Evolutionary conservation across 2,888 invertebrate species (phyloP), one percentile per base, ranked within the genome.

Genomic region (Thymelicus lineola): DNA sequence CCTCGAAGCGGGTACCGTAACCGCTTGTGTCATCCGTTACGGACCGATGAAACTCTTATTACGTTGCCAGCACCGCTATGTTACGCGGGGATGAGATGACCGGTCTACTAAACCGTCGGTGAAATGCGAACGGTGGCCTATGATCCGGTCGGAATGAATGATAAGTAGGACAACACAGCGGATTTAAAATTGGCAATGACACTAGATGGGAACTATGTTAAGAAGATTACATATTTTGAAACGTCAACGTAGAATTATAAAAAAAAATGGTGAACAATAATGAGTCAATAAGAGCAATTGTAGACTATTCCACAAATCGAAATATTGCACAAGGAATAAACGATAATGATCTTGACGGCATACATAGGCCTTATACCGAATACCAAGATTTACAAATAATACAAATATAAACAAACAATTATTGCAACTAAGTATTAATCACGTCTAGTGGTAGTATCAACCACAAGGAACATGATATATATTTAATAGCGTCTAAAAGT

Each of bases 11-110:
- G 75, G 85, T 90, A 90, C 90, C 90, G 91, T 91, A 91, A 91
- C 88, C 80, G 84, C 90, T 91, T 91, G 91, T 91, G 91, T 91
- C 91, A 92, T 92, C 90, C 89, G 89, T 89, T 89, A 89, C 87
- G 82, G 84, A 79, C 80, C 86, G 87, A 89, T 88, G 90, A 89
- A 90, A 90, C 87, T 85, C 81, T 83, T 84, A 86, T 91, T 89
- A 90, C 89, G 87, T 88, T 80, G 68, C 79, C 20, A 68, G 79
- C 75, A 87, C 89, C 90, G 91, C 88, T 89, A 88, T 83, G 82
- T 88, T 87, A 89, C 82, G 85, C 83, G 65, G 74, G 70, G 75
- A 71, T 69, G 71, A 69, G 61, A 69, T 71, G 66, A 70, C 62
- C 20, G 68, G 68, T 62, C 68, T 36, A 57, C 57, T 20, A 12